A percentile compares a stretch with the other conserved stretches of the same genome.
Evolutionary conservation across 2,888 invertebrate species (phyloP).

Genomic region (Ichneumoninae sp.): DNA sequence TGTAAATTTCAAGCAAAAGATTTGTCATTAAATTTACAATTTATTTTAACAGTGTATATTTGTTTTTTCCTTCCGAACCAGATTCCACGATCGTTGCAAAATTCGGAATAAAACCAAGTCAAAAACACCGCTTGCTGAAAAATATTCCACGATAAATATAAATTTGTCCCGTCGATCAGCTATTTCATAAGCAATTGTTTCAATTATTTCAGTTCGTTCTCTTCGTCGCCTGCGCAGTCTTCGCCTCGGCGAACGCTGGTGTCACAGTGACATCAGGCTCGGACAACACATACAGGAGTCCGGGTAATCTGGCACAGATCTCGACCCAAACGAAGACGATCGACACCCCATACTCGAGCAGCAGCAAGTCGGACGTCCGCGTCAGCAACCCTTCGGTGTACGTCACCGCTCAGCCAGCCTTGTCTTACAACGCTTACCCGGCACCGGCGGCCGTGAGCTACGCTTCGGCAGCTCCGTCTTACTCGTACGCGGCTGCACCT

Average conservation of each 20-base stretch:
- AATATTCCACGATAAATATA: background rate
- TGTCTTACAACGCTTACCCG: slow-evolving; percentile 45
- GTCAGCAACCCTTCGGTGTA: slow-evolving; percentile 86
- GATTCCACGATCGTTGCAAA: background rate
- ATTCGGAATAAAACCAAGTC: too few relatives aligned
- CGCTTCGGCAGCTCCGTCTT: slow-evolving; percentile 27
- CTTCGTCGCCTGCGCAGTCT: slow-evolving; percentile 85
- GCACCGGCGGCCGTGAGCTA: slow-evolving; percentile 49
- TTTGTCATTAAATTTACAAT: too few relatives aligned
- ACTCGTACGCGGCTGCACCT: slow-evolving; percentile 47
- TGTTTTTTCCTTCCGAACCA: background rate
- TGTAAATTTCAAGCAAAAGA: too few relatives aligned
- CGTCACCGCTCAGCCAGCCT: slow-evolving; percentile 58
- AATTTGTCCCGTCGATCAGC: background rate
- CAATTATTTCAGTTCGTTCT: slow-evolving; percentile 72
- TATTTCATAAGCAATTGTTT: background rate
- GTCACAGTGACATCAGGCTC: slow-evolving; percentile 79
- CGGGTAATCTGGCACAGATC: slow-evolving; percentile 87
- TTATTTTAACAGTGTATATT: too few relatives aligned
- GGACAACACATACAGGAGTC: slow-evolving; percentile 85
- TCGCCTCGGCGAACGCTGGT: slow-evolving; percentile 83
- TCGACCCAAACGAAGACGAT: slow-evolving; percentile 90
- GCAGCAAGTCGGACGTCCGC: slow-evolving; percentile 89
- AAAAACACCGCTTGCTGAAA: background rate
- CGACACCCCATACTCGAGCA: slow-evolving; percentile 90